Evolutionary conservation across 2,888 invertebrate species (phyloP), one percentile per base, ranked within the genome.

Genomic region (Spisula subtruncata): DNA sequence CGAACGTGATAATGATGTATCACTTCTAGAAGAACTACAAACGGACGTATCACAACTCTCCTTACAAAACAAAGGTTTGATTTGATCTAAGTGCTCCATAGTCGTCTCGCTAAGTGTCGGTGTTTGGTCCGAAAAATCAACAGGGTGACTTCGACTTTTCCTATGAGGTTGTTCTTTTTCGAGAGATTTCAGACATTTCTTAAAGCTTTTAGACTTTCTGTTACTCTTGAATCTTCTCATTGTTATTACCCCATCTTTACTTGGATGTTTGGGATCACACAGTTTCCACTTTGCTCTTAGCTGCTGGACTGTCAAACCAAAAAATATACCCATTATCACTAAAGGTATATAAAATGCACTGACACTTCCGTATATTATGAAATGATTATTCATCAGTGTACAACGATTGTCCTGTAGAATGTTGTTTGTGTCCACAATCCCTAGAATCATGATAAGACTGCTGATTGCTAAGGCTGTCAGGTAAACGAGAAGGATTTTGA

Each of bases 341-440:
- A 99, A 97, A 0, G 99, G 99, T 92, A 99, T 99, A 97, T 99
- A 99, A 97, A 99, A 99, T 94, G 99, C 99, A 95, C 99, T 98
- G 95, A 99, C 98, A 88, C 99, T 99, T 48, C 99, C 99, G 94
- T 99, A 98, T 90, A 99, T 98, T 97, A 98, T 96, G 94, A 97
- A 97, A 90, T 96, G 95, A 35, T 96, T 92, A 91, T 96, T 96
- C 89, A 92, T 94, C 18, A 97, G 97, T 86, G 96, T 96, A 94
- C 97, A 97, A 35, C 94, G 1, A 98, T 98, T 6, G 98, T 98
- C 97, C 98, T 93, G 90, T 25, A 96, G 92, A 35, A 97, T 94
- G 93, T 96, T 98, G 75, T 97, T 97, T 93, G 98, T 98, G 95
- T 98, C 98, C 90, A 96, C 92, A 41, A 95, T 91, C 56, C 97